Evolutionary conservation across 2,797 vertebrate genomes (phyloP), one percentile per base, ranked within the genome.

Genomic region (Chelmon rostratus): DNA sequence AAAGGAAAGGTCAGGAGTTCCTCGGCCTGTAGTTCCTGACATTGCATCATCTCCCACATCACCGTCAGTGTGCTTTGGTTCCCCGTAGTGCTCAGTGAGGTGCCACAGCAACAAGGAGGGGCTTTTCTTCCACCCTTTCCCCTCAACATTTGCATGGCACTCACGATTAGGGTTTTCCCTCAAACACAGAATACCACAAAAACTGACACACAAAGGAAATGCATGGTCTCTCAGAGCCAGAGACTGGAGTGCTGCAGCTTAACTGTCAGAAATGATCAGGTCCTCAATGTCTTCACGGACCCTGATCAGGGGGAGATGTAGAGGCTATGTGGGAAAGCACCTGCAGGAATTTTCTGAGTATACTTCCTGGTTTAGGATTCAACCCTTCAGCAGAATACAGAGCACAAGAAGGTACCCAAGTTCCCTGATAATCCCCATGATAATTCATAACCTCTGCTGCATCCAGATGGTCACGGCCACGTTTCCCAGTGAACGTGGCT

Each of bases 1-100:
- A 84, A 72, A 74, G 73, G 68, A 93, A 94, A 94, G 92, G 91
- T 90, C 91, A 93, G 90, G 90, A 90, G 86, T 92, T 91, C 84
- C 88, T 93, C 79, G 84, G 81, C 76, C 71, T 77, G 54, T 57
- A 44, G 85, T 93, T 90, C 81, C 90, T 90, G 88, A 91, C 90
- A 92, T 49, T 63, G 79, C 53, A 25, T 74, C 66, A 72, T 82
- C 85, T 84, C 88, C 88, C 88, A 86, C 89, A 72, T 78, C 63
- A 63, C 44, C n/a, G 35, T 12, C 19, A 2, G 9, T 56, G 64
- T 42, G 53, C 73, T 71, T 49, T 72, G 74, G 66, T 86, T 88
- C 86, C 85, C 81, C 72, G 80, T 64, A 6, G 59, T 75, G 84
- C 49, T 84, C 72, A 79, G 9, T 74, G 79, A 86, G 75, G 83